Conservation (phyloP, 2,113 vertebrate genomes). For the Choloepus hoffmanni region DNA sequence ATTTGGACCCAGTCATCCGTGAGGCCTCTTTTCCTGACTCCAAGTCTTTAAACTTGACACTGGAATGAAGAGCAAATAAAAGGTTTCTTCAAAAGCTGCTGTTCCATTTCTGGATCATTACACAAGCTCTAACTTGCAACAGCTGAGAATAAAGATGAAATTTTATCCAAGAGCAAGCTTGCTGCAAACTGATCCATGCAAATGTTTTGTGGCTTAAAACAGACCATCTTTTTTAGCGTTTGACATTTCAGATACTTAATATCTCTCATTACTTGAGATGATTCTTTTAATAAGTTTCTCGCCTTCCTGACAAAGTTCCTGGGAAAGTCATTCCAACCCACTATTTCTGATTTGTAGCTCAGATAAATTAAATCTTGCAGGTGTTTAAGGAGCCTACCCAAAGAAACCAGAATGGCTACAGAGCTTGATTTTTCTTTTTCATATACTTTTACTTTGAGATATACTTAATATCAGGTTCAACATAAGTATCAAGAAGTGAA, state of each 20-base stretch:
- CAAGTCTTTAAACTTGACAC: constrained; percentile 52
- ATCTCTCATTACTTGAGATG: constrained; percentile 32
- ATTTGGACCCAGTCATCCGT: not conserved
- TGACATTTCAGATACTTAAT: constrained; percentile 52
- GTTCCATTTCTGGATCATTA: constrained; percentile 39
- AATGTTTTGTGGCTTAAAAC: constrained; percentile 67
- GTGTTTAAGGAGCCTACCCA: not conserved
- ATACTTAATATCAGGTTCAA: not conserved
- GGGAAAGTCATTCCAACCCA: constrained; percentile 22
- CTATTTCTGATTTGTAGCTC: not conserved
- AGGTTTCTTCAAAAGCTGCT: constrained; percentile 47
- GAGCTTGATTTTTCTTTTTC: not conserved
- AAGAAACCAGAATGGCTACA: not conserved
- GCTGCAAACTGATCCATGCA: constrained; percentile 67
- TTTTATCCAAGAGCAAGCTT: constrained; percentile 42
- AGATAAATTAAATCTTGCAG: not conserved
- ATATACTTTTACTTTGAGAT: not conserved
- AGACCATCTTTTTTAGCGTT: constrained; percentile 38
- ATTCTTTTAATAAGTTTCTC: constrained; percentile 55
- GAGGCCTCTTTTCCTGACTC: not conserved
- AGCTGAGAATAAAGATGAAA: constrained; percentile 79
- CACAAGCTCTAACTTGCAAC: constrained; percentile 47
- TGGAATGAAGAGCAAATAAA: constrained; percentile 42
- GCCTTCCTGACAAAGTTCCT: not conserved
- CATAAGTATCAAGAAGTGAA: not conserved